Base-by-base conservation (phyloP, 2,888 invertebrate species). In the Spodoptera picta region DNA sequence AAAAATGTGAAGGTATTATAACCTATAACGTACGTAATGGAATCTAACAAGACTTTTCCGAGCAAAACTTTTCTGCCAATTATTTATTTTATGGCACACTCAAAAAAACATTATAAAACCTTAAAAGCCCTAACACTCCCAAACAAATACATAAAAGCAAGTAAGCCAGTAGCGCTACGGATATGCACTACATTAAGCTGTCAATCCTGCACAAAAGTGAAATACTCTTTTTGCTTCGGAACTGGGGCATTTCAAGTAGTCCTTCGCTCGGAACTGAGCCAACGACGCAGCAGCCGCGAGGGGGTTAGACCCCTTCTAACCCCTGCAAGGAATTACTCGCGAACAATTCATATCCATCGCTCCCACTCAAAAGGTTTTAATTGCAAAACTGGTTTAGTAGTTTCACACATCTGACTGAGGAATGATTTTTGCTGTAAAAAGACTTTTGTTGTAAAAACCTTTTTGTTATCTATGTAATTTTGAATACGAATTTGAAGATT, bases 221-320 rank as follows among this genome's bases (percentile, higher is more conserved):
- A 72, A 70, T 76, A 74, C 61, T 65, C 69, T 73, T 77, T 78
- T 70, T 72, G 36, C 69, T 48, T 63, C 60, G 54, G 54, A 87
- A 80, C 80, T 85, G 69, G 84, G 77, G 69, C 85, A 75, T 76
- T 81, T 82, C 75, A 80, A 87, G 86, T 82, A 83, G 80, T 82
- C 68, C 81, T 84, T 72, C 68, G 71, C 70, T 70, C 64, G 59
- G 66, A 74, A 73, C 62, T 58, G 64, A 75, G 69, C 57, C 61
- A 68, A 69, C 75, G 66, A 46, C 43, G 59, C 44, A 47, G 31
- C 60, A 54, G 61, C 14, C 58, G 53, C 19, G 36, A 51, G 47
- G 42, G 27, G 56, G 3, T 36, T 36, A 7, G 42, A 27, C n/a
- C 7, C 11, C 48, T 48, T 55, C 54, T 36, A 64, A 59, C 59